Percentiles rank a stretch among this genome's conserved stretches.
Conservation (phyloP, 2,888 invertebrate genomes). For the Drosophila putrida region DNA sequence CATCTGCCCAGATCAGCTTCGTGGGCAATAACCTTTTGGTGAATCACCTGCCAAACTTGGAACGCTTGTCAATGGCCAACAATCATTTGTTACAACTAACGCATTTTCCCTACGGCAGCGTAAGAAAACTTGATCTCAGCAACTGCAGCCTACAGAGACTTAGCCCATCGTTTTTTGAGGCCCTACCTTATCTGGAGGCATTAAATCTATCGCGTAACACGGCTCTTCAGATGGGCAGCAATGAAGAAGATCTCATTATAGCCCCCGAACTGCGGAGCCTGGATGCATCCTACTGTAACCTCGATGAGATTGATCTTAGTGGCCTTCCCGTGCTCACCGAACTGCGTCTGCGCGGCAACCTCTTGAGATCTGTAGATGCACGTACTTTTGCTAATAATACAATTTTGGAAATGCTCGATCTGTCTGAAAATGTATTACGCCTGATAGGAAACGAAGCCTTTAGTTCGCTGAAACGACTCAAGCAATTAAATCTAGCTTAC, state of each 20-base stretch:
- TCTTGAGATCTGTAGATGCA: conserved; percentile 87
- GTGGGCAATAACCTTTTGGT: conserved; percentile 85
- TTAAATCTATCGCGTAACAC: conserved; percentile 89
- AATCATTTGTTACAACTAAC: conserved; percentile 86
- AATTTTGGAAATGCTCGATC: conserved; percentile 87
- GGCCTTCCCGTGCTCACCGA: conserved; percentile 88
- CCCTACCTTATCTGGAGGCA: conserved; percentile 87
- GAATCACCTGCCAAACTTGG: conserved; percentile 86
- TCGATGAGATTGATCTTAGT: conserved; percentile 87
- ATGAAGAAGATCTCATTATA: conserved; percentile 84
- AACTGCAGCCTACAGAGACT: conserved; percentile 87
- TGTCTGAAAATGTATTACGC: conserved; percentile 89
- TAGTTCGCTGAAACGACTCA: conserved; percentile 87
- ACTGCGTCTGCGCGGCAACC: conserved; percentile 88
- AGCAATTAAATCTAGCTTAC: conserved; percentile 89
- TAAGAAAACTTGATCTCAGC: conserved; percentile 87
- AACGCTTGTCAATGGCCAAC: conserved; percentile 86
- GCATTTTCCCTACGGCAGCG: conserved; percentile 86
- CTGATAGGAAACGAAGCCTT: conserved; percentile 88
- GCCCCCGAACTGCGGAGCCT: conserved; percentile 87
- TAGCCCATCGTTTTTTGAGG: conserved; percentile 86
- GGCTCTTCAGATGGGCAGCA: conserved; percentile 85
- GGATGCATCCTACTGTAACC: conserved; percentile 88
- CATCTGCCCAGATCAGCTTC: conserved; percentile 84
- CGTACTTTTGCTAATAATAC: conserved; percentile 88